Evolutionary conservation across 2,797 vertebrate species (phyloP), one percentile per base, ranked within the genome.

Genomic region (Chiroxiphia lanceolata): DNA sequence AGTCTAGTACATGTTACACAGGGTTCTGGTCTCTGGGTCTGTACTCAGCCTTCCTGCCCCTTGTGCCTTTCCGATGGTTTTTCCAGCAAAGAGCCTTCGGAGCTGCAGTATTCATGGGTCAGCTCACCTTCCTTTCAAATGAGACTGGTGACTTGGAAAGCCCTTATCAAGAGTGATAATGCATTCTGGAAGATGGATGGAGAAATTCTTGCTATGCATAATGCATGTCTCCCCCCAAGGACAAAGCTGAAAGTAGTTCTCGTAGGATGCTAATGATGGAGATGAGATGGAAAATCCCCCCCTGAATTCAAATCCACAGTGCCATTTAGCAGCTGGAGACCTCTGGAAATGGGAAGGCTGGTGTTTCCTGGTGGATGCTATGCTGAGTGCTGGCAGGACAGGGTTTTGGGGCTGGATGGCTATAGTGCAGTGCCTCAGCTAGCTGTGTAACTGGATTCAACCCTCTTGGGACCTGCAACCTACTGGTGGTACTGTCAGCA

Each of bases 181-280:
- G 57, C 42, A 33, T 91, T 93, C 68, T 71, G 89, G 75, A 95
- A 75, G 79, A 86, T 51, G 85, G 69, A 86, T 93, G 68, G 89
- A 91, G 72, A 88, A 79, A 68, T 86, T 80, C 50, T 91, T 90
- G 69, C n/a, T 53, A 61, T 96, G 69, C 75, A 83, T 93, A 94
- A 96, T 90, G 44, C 53, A 83, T 86, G 38, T 40, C 72, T 40
- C 7, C n/a, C 45, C 19, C 77, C 53, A 83, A 51, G 89, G 89
- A 88, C 79, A 83, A 70, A 85, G 22, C 50, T 48, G 59, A 23
- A 81, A 94, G 71, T 53, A 50, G 56, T 61, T 94, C 45, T 64
- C 45, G 21, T n/a, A 36, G 53, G 64, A 87, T 68, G 36, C 13
- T 57, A 75, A 4, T 17, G 42, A 71, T 72, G 63, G 77, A 86